Percentiles rank a stretch among this genome's conserved stretches.
phyloP scores from a whole-genome alignment of 2,888 invertebrate genomes.

The Zonitis immaculata region DNA sequence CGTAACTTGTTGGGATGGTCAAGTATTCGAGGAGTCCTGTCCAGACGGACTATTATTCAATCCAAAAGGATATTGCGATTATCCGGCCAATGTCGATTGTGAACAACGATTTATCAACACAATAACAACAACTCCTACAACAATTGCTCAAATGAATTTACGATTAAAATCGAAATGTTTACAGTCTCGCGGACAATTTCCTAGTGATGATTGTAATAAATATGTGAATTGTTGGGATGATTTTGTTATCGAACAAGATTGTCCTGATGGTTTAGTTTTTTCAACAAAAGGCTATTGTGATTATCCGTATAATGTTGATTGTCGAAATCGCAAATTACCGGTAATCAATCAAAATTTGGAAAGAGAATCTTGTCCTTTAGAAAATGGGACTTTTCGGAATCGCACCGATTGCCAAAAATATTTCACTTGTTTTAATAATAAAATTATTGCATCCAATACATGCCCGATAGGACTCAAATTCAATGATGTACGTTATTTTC shows the following conservation, averaged over 20 bases:
- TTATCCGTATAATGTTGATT: conserved; percentile 60
- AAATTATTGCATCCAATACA: conserved; percentile 52
- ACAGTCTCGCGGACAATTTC: conserved; percentile 58
- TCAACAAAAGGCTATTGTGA: conserved; percentile 58
- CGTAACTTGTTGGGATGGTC: conserved; percentile 69
- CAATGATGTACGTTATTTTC: conserved; percentile 41
- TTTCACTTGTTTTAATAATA: conserved; percentile 55
- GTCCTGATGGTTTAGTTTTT: conserved; percentile 61
- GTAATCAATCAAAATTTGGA: conserved; percentile 7
- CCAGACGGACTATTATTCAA: conserved; percentile 58
- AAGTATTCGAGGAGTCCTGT: conserved; percentile 62
- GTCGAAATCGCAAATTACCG: conserved; percentile 44
- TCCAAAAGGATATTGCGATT: conserved; percentile 61
- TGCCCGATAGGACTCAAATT: conserved; percentile 56
- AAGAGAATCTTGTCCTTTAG: conserved; percentile 58
- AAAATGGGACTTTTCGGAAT: conserved; percentile 60
- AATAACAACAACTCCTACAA: conserved; percentile 10
- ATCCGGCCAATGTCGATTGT: conserved; percentile 60
- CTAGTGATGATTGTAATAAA: conserved; percentile 58
- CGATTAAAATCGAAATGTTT: conserved; percentile 42
- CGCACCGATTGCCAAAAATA: conserved; percentile 60
- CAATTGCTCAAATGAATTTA: conserved; percentile 20
- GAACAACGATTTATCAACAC: conserved; percentile 34
- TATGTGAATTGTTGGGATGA: conserved; percentile 72
- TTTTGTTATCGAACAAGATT: conserved; percentile 61